A percentile compares a stretch with the other conserved stretches of the same genome.
Evolutionary conservation across 2,113 vertebrate genomes (phyloP).

Genomic region (Rhizomys pruinosus): DNA sequence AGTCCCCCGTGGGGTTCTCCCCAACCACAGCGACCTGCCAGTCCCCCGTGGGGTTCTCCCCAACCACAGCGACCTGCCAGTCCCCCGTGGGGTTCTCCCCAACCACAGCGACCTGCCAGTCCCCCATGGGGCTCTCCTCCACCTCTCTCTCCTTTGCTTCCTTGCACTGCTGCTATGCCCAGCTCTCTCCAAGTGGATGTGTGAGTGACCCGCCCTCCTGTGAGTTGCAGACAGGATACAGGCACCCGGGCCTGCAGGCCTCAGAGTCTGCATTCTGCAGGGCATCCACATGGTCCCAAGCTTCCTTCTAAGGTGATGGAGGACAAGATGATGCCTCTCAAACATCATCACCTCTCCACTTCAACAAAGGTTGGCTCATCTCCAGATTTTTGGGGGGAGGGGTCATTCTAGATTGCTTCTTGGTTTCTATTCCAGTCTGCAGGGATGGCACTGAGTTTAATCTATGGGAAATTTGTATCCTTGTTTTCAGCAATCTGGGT

Average conservation of each 20-base stretch:
- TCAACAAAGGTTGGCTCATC: not conserved
- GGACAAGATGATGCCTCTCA: not conserved
- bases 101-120: not conserved
- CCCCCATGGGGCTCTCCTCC: too few species aligned
- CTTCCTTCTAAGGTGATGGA: not conserved
- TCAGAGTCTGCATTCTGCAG: not conserved
- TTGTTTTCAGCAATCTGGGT: not conserved
- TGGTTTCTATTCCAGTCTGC: not conserved
- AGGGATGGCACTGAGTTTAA: not conserved
- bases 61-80: not conserved
- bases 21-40: not conserved
- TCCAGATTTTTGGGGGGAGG: not conserved
- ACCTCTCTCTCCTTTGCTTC: too few species aligned
- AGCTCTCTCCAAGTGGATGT: accelerated
- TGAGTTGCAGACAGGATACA: not conserved
- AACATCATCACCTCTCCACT: not conserved
- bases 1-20: too few species aligned
- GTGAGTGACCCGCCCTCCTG: not conserved
- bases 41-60: too few species aligned
- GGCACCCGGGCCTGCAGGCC: not conserved
- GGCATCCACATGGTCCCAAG: accelerated
- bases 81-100: too few species aligned
- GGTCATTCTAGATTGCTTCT: not conserved
- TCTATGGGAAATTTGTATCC: not conserved
- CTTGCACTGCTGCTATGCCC: accelerated